Evolutionary conservation across 2,888 invertebrate genomes (phyloP).

Genomic region (Drosophila quinaria): DNA sequence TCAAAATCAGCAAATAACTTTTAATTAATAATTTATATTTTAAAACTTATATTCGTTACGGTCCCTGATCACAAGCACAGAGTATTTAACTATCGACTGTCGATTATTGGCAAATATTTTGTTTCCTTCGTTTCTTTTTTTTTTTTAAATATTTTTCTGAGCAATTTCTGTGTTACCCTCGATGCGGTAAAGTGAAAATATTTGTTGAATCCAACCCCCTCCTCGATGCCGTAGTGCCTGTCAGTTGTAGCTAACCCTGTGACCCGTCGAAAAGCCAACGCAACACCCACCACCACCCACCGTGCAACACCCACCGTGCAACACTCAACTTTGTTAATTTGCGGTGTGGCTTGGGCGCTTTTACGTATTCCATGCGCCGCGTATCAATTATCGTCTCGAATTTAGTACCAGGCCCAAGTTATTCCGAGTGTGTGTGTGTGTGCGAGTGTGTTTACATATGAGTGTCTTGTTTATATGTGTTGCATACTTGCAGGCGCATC

Average conservation of each 20-base stretch:
- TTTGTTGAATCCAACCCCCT: conserved; percentile 17
- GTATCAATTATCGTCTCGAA: conserved; percentile 77
- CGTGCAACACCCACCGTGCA: conserved; percentile 14
- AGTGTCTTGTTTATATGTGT: conserved; percentile 9
- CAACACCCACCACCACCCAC: background rate
- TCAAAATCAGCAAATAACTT: no score
- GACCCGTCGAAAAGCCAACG: background rate
- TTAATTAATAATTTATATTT: no score
- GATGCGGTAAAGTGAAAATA: conserved; percentile 50
- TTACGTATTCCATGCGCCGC: conserved; percentile 66
- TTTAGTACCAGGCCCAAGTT: conserved; percentile 46
- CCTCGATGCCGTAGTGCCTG: background rate
- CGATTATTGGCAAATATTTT: background rate
- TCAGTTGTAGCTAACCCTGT: conserved; percentile 18
- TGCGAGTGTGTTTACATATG: conserved; percentile 1
- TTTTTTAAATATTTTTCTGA: background rate
- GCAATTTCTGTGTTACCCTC: conserved; percentile 20
- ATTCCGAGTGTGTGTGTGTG: background rate
- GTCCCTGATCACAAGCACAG: conserved; percentile 10
- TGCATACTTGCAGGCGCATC: conserved; percentile 63
- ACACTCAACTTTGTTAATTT: conserved; percentile 71
- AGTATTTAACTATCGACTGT: background rate
- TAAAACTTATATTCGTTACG: no score
- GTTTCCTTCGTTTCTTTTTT: conserved; percentile 5
- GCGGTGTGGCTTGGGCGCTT: conserved; percentile 70